phyloP scores from a whole-genome alignment of 2,113 vertebrate species.

The Hoplias malabaricus region DNA sequence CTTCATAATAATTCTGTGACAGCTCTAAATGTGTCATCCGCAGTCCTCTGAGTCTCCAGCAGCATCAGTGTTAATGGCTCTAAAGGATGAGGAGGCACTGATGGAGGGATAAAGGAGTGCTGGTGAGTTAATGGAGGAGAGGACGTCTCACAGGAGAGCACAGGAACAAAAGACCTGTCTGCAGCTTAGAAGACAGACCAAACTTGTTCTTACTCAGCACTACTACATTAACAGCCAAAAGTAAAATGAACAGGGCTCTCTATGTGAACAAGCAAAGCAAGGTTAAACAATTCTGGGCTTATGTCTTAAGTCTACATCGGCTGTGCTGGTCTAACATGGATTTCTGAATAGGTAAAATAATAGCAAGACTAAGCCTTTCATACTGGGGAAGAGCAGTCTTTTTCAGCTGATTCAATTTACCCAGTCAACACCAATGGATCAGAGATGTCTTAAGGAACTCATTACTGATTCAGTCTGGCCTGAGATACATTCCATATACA shows the following conservation, averaged over 20 bases:
- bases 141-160: background rate
- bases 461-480: too few species aligned
- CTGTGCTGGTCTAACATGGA: too few species aligned
- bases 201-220: background rate
- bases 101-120: constrained; percentile 39
- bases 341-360: background rate
- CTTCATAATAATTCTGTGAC: constrained; percentile 26
- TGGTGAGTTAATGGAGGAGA: constrained; percentile 26
- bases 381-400: too few species aligned
- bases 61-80: constrained; percentile 21
- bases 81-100: constrained; percentile 13
- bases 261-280: background rate
- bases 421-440: too few species aligned
- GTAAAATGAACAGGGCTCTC: background rate
- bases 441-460: too few species aligned
- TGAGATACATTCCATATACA: too few species aligned
- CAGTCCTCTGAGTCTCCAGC: background rate
- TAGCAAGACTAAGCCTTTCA: background rate
- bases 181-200: background rate
- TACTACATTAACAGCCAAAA: background rate
- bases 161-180: constrained; percentile 3
- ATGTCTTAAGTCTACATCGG: background rate
- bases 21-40: constrained; percentile 29
- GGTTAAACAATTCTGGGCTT: background rate
- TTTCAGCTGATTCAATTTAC: too few species aligned